Percentiles rank a stretch among this genome's conserved stretches.
Evolutionary conservation across 1,140 invertebrate species (phyloP).

Genomic region (Drosophila tropicalis): DNA sequence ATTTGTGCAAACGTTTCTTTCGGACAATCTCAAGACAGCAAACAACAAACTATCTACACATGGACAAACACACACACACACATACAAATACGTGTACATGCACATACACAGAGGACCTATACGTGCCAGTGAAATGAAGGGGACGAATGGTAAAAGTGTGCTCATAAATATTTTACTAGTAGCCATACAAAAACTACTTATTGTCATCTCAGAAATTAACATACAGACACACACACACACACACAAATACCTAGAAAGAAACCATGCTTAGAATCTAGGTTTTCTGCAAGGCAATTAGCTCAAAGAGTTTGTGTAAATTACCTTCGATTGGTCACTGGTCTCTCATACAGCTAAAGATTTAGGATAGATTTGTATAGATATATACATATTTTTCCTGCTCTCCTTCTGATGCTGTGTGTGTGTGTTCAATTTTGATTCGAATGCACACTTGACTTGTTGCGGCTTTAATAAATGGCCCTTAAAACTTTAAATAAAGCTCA

Average conservation of each 20-base stretch:
- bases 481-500: slow-evolving; percentile 4
- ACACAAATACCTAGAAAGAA: neutral
- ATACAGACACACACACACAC: neutral
- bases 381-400: neutral
- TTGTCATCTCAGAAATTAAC: slow-evolving; percentile 12
- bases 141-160: neutral
- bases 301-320: neutral
- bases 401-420: no score
- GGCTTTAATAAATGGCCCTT: slow-evolving; percentile 20
- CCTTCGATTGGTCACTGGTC: neutral
- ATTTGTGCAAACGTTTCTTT: slow-evolving; percentile 42
- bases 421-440: neutral
- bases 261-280: neutral
- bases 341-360: neutral
- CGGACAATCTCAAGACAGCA: slow-evolving; percentile 22
- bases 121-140: neutral
- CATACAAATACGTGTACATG: neutral
- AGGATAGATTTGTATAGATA: neutral
- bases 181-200: slow-evolving; percentile 10
- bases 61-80: slow-evolving; percentile 8
- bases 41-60: slow-evolving; percentile 40
- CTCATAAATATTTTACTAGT: slow-evolving; percentile 18
- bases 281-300: slow-evolving; percentile 3
- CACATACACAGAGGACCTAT: neutral
- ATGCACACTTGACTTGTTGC: neutral